These are phyloP conservation scores for Brotula barbata DNA, from an alignment of 2,797 vertebrate species.

Conservation along the genomic window DNA sequence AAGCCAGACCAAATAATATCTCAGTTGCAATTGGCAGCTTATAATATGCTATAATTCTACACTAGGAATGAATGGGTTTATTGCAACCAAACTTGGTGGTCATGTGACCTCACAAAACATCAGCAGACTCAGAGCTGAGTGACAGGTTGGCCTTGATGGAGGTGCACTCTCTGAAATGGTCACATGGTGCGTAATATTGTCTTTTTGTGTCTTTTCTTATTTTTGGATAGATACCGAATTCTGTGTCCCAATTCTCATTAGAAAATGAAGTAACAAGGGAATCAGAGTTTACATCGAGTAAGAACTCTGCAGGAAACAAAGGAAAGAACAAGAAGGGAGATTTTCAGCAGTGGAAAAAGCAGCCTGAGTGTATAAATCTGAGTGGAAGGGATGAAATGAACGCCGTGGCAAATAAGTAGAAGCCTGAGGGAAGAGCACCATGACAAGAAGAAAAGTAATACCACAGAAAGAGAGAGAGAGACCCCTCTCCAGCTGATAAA, in stretches of 20 bases:
- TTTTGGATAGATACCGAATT: not conserved
- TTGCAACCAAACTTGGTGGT: no score
- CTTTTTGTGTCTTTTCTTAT: not conserved
- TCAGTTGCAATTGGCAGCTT: no score
- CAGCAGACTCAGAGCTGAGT: no score
- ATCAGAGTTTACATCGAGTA: not conserved
- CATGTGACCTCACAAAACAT: no score
- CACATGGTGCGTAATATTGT: not conserved
- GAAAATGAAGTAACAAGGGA: not conserved
- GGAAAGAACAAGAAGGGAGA: conserved; percentile 9
- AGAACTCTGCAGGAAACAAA: conserved; percentile 8
- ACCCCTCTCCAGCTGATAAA: conserved; percentile 59
- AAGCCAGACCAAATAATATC: no score
- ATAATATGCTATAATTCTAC: no score
- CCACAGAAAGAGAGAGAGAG: conserved; percentile 34
- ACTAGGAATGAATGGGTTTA: no score
- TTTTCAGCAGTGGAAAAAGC: not conserved
- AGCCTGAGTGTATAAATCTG: conserved; percentile 32
- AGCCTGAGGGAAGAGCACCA: conserved; percentile 25
- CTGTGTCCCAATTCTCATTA: not conserved
- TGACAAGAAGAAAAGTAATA: conserved; percentile 44
- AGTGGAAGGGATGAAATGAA: conserved; percentile 15
- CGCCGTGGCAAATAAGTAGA: not conserved
- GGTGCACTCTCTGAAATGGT: no score
- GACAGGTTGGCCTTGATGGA: no score